Percentiles rank a stretch among this genome's conserved stretches.
phyloP scores from a whole-genome alignment of 2,113 vertebrate species.

The Clupea harengus region DNA sequence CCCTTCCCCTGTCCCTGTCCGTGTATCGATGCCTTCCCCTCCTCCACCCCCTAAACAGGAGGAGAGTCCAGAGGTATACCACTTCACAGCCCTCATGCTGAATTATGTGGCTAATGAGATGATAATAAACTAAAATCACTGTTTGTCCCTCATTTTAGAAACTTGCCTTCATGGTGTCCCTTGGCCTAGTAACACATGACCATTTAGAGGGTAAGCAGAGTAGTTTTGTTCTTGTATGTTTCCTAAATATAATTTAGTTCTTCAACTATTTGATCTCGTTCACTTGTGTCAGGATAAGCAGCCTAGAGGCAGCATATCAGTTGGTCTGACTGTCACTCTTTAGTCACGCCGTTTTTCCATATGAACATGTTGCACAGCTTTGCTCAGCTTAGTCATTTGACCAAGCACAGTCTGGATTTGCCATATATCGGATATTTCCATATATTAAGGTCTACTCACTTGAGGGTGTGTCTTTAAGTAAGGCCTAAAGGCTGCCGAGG shows the following conservation, averaged over 20 bases:
- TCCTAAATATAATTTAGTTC: too few species aligned
- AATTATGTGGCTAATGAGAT: neutral
- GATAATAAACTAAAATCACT: neutral
- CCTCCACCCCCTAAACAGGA: conserved; percentile 81
- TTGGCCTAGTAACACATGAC: conserved; percentile 86
- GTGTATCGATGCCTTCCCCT: conserved; percentile 40
- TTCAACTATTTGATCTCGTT: neutral
- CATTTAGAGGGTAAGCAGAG: conserved; percentile 82
- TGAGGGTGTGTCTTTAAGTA: too few species aligned
- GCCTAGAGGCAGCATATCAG: neutral
- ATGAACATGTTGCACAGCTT: too few species aligned
- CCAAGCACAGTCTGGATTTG: too few species aligned
- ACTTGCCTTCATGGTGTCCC: conserved; percentile 90
- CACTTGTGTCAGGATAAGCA: neutral
- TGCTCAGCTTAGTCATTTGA: too few species aligned
- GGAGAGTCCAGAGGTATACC: conserved; percentile 76
- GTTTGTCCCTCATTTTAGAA: conserved; percentile 65
- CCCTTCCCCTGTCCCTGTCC: conserved; percentile 68
- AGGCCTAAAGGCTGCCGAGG: too few species aligned
- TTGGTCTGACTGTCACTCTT: neutral
- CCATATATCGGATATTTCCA: too few species aligned
- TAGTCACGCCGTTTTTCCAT: too few species aligned
- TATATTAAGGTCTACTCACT: too few species aligned
- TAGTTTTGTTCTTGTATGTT: too few species aligned
- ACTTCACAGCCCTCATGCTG: neutral